These are phyloP conservation scores for Pogonophryne albipinna DNA, from an alignment of 2,797 vertebrate species.

Conservation along the genomic window DNA sequence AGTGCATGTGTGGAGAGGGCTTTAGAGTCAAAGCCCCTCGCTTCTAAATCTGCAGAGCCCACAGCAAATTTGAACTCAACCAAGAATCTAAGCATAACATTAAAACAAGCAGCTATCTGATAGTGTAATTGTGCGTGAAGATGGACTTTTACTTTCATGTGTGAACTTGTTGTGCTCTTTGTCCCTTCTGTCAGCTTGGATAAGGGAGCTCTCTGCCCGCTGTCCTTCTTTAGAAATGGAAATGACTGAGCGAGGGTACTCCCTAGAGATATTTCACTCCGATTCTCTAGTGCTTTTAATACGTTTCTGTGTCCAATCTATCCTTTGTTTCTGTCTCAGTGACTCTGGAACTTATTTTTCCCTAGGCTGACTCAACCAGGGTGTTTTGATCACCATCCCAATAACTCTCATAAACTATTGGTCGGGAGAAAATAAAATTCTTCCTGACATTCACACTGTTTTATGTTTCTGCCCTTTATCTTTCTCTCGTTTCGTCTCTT, in stretches of 20 bases:
- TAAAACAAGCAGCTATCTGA: not conserved
- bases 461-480: not conserved
- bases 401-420: slow-evolving; percentile 24
- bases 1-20: no score
- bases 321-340: slow-evolving; percentile 40
- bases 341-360: slow-evolving; percentile 44
- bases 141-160: not conserved
- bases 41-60: not conserved
- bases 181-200: not conserved
- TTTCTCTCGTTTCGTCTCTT: not conserved
- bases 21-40: not conserved
- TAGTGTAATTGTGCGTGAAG: not conserved
- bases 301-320: slow-evolving; percentile 13
- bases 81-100: not conserved
- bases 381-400: slow-evolving; percentile 40
- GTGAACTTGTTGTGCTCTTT: slow-evolving; percentile 17
- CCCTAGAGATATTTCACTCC: slow-evolving; percentile 22
- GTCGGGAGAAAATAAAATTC: slow-evolving; percentile 20
- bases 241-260: slow-evolving; percentile 35
- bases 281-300: slow-evolving; percentile 11
- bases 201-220: not conserved
- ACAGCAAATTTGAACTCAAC: slow-evolving; percentile 8
- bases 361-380: slow-evolving; percentile 50
- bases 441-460: not conserved
- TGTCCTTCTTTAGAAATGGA: slow-evolving; percentile 19